Base-by-base conservation (phyloP, 2,888 invertebrate genomes). In the Amphipyra tragopoginis region DNA sequence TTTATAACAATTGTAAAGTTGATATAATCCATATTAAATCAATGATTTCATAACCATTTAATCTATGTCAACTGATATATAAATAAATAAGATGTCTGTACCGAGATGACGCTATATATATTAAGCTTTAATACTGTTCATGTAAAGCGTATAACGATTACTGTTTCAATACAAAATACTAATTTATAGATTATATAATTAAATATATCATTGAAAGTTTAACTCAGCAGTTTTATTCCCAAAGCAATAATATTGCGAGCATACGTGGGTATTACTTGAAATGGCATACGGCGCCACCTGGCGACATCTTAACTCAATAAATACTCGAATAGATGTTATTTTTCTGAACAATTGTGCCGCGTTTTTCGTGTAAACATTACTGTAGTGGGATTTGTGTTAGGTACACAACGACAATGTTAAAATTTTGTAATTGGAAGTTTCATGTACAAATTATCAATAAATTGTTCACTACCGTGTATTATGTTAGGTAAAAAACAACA, bases 1-100 rank as follows among this genome's bases (percentile, higher is more conserved):
- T 55, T 61, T 73, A 79, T 71, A 69, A 79, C 57, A 63, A 71
- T 54, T 69, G 40, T 64, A 49, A 61, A 63, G 8, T 56, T 60
- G 13, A 55, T 69, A 44, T 39, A 47, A 49, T 70, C 34, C 44
- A 3, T 40, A 39, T 52, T 63, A 15, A 59, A 72, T 62, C 26
- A 56, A 65, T 54, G 52, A 65, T 54, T 48, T 45, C 3, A 49
- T 51, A 6, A 39, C 44, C 21, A 48, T 42, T 45, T 36, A 57
- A 52, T 61, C 21, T 75, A 61, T 50, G 50, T 52, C 33, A 65
- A 50, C 36, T 43, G 58, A 47, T 60, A 11, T 21, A 10, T 33
- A 39, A 63, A 42, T 49, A 56, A 59, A 36, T 39, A 55, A 29
- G 40, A 58, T 56, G 51, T 48, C 52, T 33, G 40, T 33, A 10